A percentile compares a stretch with the other conserved stretches of the same genome.
phyloP scores from a whole-genome alignment of 2,113 vertebrate genomes.

The Peromyscus polionotus region DNA sequence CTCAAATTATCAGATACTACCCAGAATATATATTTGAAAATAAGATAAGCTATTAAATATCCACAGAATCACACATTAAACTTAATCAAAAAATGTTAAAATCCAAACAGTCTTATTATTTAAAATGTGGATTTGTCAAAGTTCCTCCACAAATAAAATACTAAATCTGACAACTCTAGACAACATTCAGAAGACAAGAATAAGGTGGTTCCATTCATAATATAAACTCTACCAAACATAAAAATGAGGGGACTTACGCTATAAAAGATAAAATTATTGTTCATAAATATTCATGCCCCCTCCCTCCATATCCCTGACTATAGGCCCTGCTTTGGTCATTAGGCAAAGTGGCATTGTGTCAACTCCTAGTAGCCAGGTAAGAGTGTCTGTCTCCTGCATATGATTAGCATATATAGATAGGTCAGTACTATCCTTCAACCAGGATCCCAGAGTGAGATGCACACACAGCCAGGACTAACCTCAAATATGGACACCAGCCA shows the following conservation, averaged over 20 bases:
- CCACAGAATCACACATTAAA: neutral
- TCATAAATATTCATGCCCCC: neutral
- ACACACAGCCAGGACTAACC: neutral
- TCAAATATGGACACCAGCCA: neutral
- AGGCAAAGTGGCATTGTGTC: neutral
- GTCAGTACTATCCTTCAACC: neutral
- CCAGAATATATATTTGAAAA: slow-evolving; percentile 8
- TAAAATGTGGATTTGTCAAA: slow-evolving; percentile 1
- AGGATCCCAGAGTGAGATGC: neutral
- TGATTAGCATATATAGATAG: neutral
- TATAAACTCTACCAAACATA: neutral
- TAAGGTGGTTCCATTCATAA: neutral
- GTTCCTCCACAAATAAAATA: neutral
- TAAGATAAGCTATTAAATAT: neutral
- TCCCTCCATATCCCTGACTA: too few species aligned
- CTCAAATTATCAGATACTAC: neutral
- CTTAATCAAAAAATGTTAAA: neutral
- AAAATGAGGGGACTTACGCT: neutral
- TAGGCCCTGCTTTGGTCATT: neutral
- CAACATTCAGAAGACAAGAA: neutral
- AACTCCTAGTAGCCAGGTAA: neutral
- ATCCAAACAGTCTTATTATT: neutral
- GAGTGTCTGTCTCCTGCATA: neutral
- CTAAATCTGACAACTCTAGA: neutral
- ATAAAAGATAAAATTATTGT: neutral